Base-by-base conservation (phyloP, 1,140 invertebrate species). In the Lepidostoma basale region DNA sequence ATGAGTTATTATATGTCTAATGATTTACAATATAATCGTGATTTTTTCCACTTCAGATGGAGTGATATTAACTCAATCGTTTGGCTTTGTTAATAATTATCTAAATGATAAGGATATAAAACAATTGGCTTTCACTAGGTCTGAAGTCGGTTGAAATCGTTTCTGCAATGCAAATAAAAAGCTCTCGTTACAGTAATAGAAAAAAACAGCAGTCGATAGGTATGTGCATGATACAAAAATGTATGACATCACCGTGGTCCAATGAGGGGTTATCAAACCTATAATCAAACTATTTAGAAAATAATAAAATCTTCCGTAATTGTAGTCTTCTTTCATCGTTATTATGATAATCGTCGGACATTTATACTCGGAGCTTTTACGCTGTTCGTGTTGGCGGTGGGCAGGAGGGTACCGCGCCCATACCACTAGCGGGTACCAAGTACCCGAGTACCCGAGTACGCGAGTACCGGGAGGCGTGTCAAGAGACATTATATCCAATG, bases 301-400 rank as follows among this genome's bases (percentile, higher is more conserved):
- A 49, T 49, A 49, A 47, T 49, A 14, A 25, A 49, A 49, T 49
- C 22, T 18, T 3, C 45, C 45, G 25, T 49, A 49, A 49, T 22
- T 8, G 2, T 3, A 12, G 12, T 22, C 45, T 23, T 20, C 22
- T 4, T 25, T 2, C 2, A 47, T 20, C 8, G 18, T 23, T 25
- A 26, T 23, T 49, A 49, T 49, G 10, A 25, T 26, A 49, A 49
- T 49, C 18, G 45, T 23, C 12, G 23, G 12, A 49, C 22, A 49
- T 49, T 22, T 10, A 14, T 22, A 22, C 23, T 49, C 5, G 3
- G 18, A 23, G 45, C 10, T 22, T 18, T 1, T 47, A 22, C 5
- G 12, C n/a, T n/a, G 45, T 22, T 22, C 18, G 12, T 8, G 10
- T 49, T 49, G 45, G 22, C 45, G 22, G 20, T 49, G n/a, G 8